Percentiles rank a stretch among this genome's conserved stretches.
Conservation (phyloP, 2,888 invertebrate species). For the Adelphocoris suturalis region DNA sequence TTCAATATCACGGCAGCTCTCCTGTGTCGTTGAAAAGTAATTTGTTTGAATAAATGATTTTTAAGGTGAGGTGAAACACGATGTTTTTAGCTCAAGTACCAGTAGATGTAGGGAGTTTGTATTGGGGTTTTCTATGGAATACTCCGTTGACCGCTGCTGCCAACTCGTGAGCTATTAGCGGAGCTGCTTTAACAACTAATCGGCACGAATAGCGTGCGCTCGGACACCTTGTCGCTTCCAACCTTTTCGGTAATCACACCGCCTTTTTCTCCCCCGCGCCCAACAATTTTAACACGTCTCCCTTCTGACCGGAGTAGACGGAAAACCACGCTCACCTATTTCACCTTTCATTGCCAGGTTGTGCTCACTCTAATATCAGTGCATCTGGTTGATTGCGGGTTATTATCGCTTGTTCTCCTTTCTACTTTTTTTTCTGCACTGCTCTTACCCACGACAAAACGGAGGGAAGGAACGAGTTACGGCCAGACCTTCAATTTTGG, state of each 20-base stretch:
- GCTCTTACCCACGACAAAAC: not conserved
- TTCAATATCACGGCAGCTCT: too few relatives aligned
- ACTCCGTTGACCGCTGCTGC: not conserved
- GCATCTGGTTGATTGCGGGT: conserved; percentile 7
- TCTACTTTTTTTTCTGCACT: not conserved
- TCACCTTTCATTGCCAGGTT: conserved; percentile 18
- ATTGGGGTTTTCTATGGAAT: not conserved
- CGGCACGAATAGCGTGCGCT: conserved; percentile 45
- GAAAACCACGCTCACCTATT: not conserved
- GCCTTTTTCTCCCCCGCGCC: conserved; percentile 25
- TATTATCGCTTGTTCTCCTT: conserved; percentile 1
- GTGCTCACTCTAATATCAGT: conserved; percentile 14
- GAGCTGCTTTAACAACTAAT: conserved; percentile 41
- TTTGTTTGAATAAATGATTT: too few relatives aligned
- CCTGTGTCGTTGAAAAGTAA: too few relatives aligned
- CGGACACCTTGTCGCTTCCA: conserved; percentile 54
- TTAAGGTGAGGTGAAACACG: too few relatives aligned
- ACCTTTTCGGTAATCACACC: conserved; percentile 35
- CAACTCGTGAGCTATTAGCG: not conserved
- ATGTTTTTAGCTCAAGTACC: too few relatives aligned
- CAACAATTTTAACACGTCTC: conserved; percentile 35
- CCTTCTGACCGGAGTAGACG: not conserved
- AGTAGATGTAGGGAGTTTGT: too few relatives aligned
- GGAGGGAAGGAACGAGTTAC: conserved; percentile 25
- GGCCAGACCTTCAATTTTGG: not conserved